These are phyloP conservation scores for Drosophila subobscura DNA, from an alignment of 1,140 invertebrate genomes.

Conservation along the genomic window DNA sequence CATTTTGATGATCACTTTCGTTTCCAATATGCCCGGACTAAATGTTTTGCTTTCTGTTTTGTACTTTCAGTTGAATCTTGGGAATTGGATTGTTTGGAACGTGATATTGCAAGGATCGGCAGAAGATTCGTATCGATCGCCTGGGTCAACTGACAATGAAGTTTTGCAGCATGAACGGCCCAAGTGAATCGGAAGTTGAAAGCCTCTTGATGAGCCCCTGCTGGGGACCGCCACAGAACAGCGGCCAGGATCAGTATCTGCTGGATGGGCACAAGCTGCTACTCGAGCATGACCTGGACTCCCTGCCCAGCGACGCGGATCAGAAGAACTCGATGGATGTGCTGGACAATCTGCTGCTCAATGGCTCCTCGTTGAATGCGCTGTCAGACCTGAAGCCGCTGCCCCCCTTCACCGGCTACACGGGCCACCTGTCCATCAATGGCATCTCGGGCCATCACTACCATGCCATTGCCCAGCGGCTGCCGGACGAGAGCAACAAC, in stretches of 20 bases:
- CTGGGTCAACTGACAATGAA: conserved; percentile 83
- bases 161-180: conserved; percentile 84
- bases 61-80: conserved; percentile 11
- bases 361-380: conserved; percentile 85
- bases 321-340: conserved; percentile 86
- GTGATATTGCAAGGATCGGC: conserved; percentile 21
- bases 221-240: conserved; percentile 81
- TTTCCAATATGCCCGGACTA: too few relatives aligned
- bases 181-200: conserved; percentile 84
- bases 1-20: too few relatives aligned
- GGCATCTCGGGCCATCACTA: conserved; percentile 94
- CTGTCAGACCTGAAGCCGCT: conserved; percentile 93
- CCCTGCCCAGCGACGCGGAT: conserved; percentile 81
- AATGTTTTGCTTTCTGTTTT: not conserved
- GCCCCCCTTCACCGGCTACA: conserved; percentile 93
- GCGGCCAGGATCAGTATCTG: conserved; percentile 82
- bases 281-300: conserved; percentile 82
- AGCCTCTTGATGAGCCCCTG: conserved; percentile 83
- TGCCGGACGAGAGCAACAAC: conserved; percentile 88
- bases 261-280: conserved; percentile 83
- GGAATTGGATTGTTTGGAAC: conserved; percentile 19
- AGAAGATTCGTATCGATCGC: conserved; percentile 47
- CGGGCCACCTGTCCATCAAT: conserved; percentile 91
- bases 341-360: conserved; percentile 87
- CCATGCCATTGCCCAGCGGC: conserved; percentile 90